These are phyloP conservation scores for Drosophila repletoides DNA, from an alignment of 1,140 invertebrate genomes.

Conservation along the genomic window DNA sequence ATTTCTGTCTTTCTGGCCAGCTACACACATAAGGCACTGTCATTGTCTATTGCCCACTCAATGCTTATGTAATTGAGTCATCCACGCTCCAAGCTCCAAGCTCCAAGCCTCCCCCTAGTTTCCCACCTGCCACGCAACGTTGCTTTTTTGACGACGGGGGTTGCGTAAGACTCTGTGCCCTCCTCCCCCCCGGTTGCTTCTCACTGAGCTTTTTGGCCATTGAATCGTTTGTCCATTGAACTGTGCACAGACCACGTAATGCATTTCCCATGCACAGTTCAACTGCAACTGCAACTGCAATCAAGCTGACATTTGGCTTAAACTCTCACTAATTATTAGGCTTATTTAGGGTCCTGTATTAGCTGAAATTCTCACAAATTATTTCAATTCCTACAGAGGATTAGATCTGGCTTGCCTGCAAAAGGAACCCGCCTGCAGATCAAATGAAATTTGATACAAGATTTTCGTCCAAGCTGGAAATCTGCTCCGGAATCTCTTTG, in stretches of 20 bases:
- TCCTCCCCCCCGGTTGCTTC: no score
- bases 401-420: no score
- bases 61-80: slow-evolving; percentile 39
- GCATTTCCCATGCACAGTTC: slow-evolving; percentile 61
- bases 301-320: slow-evolving; percentile 1
- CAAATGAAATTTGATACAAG: no score
- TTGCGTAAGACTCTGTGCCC: no score
- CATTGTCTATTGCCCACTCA: slow-evolving; percentile 30
- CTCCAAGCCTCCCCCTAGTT: not conserved
- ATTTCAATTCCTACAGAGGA: no score
- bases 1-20: slow-evolving; percentile 4
- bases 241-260: slow-evolving; percentile 27
- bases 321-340: not conserved
- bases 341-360: not conserved
- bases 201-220: no score
- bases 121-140: slow-evolving; percentile 11
- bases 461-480: no score
- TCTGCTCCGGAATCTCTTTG: no score
- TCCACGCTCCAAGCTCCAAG: not conserved
- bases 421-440: no score
- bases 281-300: slow-evolving; percentile 46
- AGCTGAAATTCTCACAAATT: no score
- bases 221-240: no score
- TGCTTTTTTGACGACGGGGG: no score
- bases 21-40: slow-evolving; percentile 24